phyloP scores from a whole-genome alignment of 2,113 vertebrate genomes.

The Gallinago media region DNA sequence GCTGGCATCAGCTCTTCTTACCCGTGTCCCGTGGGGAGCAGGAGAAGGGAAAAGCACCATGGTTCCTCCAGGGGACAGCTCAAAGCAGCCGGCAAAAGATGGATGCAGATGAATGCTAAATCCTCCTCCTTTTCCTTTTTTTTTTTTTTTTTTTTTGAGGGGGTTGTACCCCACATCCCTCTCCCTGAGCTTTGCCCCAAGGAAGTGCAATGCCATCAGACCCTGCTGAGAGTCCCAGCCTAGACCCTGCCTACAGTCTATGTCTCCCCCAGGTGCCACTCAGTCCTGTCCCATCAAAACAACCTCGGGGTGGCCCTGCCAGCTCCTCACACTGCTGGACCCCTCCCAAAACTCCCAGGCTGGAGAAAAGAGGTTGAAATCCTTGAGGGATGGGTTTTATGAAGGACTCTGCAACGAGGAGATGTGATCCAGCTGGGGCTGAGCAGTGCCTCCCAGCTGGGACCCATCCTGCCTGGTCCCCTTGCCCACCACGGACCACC shows the following conservation, averaged over 20 bases:
- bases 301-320: too few species aligned
- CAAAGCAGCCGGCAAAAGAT: neutral
- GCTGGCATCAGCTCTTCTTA: neutral
- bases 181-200: neutral
- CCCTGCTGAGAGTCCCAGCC: neutral
- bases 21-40: rapidly evolving
- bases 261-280: rapidly evolving
- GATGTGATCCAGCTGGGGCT: neutral
- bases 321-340: neutral
- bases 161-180: too few species aligned
- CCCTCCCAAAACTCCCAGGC: neutral
- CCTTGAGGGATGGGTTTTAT: neutral
- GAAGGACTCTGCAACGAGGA: rapidly evolving
- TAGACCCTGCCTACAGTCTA: neutral
- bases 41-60: neutral
- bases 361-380: rapidly evolving
- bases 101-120: neutral
- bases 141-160: too few species aligned
- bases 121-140: too few species aligned
- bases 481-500: rapidly evolving
- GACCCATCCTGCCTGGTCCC: neutral
- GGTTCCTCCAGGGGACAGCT: neutral
- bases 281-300: rapidly evolving
- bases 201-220: too few species aligned
- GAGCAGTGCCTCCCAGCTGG: neutral